phyloP scores from a whole-genome alignment of 1,140 invertebrate genomes.

The Tetragnatha versicolor region DNA sequence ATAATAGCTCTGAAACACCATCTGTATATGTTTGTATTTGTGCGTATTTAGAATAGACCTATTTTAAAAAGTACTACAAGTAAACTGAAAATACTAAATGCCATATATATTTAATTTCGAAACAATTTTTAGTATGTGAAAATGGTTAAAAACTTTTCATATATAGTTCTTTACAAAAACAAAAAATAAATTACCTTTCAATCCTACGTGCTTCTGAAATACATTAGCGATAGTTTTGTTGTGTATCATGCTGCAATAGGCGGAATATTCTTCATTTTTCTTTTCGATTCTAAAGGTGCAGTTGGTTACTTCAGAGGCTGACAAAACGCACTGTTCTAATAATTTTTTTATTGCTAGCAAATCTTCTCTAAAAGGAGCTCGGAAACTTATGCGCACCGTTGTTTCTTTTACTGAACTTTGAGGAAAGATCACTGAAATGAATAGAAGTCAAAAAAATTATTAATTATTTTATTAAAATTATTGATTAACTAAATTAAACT shows the following conservation, averaged over 20 bases:
- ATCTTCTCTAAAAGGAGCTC: slow-evolving; percentile 61
- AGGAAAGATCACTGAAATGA: slow-evolving; percentile 56
- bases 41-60: not conserved
- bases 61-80: not conserved
- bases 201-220: slow-evolving; percentile 49
- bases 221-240: slow-evolving; percentile 30
- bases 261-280: not conserved
- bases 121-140: not conserved
- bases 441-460: not conserved
- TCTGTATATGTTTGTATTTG: not conserved
- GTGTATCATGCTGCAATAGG: slow-evolving; percentile 23
- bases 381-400: slow-evolving; percentile 60
- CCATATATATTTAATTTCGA: not conserved
- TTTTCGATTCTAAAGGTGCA: slow-evolving; percentile 55
- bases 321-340: slow-evolving; percentile 60
- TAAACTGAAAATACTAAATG: not conserved
- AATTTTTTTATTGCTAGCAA: slow-evolving; percentile 59
- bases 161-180: not conserved
- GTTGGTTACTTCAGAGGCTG: slow-evolving; percentile 61
- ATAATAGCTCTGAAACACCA: not conserved
- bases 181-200: slow-evolving; percentile 31
- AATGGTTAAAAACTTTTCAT: not conserved
- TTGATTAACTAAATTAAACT: not conserved
- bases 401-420: slow-evolving; percentile 64
- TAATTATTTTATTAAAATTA: not conserved